A percentile compares a stretch with the other conserved stretches of the same genome.
Conservation (phyloP, 1,140 invertebrate species). For the Holotrichia oblita region DNA sequence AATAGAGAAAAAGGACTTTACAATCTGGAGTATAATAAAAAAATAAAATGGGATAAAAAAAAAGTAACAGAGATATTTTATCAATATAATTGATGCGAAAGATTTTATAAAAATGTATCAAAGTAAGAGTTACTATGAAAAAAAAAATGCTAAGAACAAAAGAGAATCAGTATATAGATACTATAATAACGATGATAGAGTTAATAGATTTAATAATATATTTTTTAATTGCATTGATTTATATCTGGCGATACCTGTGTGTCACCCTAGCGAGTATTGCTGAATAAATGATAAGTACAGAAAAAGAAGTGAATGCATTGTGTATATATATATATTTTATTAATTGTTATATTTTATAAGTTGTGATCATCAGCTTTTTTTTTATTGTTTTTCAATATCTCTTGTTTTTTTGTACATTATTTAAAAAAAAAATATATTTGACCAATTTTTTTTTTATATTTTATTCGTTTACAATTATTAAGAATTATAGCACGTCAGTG, state of each 20-base stretch:
- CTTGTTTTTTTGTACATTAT: constrained; percentile 25
- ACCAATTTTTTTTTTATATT: background rate
- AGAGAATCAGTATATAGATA: constrained; percentile 22
- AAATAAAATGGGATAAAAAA: background rate
- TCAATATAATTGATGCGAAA: background rate
- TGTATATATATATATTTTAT: constrained; percentile 34
- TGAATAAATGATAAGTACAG: constrained; percentile 3
- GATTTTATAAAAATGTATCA: constrained; percentile 19
- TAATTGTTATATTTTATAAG: constrained; percentile 30
- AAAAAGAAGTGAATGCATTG: constrained; percentile 16
- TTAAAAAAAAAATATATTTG: constrained; percentile 11
- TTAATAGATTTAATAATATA: constrained; percentile 29
- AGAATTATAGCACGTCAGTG: background rate
- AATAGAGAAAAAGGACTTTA: background rate
- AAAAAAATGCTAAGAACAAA: constrained; percentile 11
- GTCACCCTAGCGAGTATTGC: background rate
- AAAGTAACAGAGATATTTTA: constrained; percentile 6
- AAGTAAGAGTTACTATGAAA: background rate
- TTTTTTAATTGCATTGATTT: constrained; percentile 34
- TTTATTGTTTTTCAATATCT: constrained; percentile 14
- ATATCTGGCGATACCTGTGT: background rate
- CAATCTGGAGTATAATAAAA: background rate
- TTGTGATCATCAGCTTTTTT: constrained; percentile 25
- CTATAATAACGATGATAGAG: constrained; percentile 12
- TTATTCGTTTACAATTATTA: background rate